Evolutionary conservation across 1,140 invertebrate genomes (phyloP).

Genomic region (Meloidogyne chitwoodi): DNA sequence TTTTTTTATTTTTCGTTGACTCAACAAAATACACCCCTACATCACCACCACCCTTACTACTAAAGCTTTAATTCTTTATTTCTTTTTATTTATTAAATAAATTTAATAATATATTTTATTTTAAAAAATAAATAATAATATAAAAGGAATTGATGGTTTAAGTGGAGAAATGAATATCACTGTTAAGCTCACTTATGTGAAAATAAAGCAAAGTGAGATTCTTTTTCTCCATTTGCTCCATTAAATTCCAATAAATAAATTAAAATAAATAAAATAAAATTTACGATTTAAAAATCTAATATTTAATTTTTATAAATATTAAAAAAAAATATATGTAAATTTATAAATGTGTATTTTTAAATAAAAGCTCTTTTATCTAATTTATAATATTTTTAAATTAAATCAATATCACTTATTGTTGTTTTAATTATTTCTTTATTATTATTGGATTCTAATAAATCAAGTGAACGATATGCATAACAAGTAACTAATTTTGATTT

Average conservation of each 20-base stretch:
- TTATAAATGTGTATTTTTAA: too few relatives aligned
- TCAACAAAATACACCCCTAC: background rate
- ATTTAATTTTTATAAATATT: too few relatives aligned
- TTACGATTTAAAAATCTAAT: too few relatives aligned
- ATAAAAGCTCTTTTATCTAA: background rate
- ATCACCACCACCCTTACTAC: background rate
- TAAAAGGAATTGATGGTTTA: background rate
- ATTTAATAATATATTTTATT: background rate
- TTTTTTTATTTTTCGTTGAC: background rate
- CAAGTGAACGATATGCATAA: conserved; percentile 27
- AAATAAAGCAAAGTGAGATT: conserved; percentile 20
- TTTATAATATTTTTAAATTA: background rate
- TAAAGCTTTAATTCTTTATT: background rate
- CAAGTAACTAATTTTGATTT: conserved; percentile 19
- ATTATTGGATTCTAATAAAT: background rate
- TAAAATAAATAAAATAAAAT: too few relatives aligned
- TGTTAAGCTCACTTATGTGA: background rate
- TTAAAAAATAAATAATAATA: background rate
- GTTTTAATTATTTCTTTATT: background rate
- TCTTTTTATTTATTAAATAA: background rate
- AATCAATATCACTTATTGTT: background rate
- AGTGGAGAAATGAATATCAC: background rate
- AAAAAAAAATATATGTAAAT: too few relatives aligned
- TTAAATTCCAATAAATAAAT: background rate
- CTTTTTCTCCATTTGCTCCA: conserved; percentile 16